A percentile compares a stretch with the other conserved stretches of the same genome.
Evolutionary conservation across 2,113 vertebrate genomes (phyloP).

Genomic region (Spilogale gracilis): DNA sequence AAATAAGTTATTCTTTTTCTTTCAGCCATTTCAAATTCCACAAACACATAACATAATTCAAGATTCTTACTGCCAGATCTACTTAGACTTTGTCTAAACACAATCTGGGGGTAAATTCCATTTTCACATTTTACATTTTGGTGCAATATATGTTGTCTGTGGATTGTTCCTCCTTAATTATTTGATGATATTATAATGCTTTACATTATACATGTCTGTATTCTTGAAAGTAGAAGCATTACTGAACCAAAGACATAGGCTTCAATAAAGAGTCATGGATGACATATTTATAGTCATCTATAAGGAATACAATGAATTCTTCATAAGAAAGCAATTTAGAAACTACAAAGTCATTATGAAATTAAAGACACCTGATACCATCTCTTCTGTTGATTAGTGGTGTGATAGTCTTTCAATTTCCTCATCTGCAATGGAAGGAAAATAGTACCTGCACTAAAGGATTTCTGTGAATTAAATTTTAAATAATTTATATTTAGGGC

Average conservation of each 20-base stretch:
- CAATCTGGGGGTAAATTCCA: background rate
- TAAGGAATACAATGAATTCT: conserved; percentile 3
- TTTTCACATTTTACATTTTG: background rate
- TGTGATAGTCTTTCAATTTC: background rate
- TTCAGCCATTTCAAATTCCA: background rate
- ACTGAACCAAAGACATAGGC: background rate
- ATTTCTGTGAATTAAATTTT: background rate
- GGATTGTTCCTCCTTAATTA: background rate
- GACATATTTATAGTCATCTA: background rate
- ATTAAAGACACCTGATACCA: background rate
- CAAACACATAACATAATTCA: conserved; percentile 21
- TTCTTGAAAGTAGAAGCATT: background rate
- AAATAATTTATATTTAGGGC: background rate
- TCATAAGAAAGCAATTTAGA: conserved; percentile 32
- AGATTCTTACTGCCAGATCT: background rate
- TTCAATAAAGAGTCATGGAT: background rate
- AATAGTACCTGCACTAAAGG: background rate
- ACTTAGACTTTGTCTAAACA: background rate
- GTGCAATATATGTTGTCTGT: background rate
- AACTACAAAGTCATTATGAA: conserved; percentile 46
- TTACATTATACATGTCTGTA: background rate
- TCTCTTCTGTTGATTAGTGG: background rate
- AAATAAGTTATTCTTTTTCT: background rate
- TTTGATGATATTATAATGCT: conserved; percentile 23
- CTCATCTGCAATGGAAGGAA: background rate